Base-by-base conservation (phyloP, 37 sponge, comb jelly and placozoan genomes). In the Eunapius fragilis region DNA sequence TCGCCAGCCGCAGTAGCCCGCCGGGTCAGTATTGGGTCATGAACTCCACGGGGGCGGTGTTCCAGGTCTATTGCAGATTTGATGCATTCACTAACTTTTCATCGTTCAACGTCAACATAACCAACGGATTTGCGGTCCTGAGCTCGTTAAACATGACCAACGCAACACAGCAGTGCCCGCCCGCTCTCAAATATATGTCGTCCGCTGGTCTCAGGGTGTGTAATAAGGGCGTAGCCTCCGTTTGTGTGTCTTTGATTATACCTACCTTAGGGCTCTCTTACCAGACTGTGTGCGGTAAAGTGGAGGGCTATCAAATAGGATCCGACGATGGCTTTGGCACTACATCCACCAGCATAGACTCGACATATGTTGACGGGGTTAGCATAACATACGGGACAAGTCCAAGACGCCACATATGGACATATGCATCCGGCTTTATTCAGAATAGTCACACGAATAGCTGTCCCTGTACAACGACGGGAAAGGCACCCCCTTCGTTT, bases 341-440 rank as follows among this genome's bases (percentile, higher is more conserved):
- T 12, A 2, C 17, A 58, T 58, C 58, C 6, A 58, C 58, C 58
- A 58, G 41, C 14, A 68, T 85, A 28, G 77, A 85, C 25, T 11
- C 31, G 1, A 35, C 25, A 6, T 85, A 69, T 30, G 28, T 85
- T 27, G 77, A 85, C 30, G 85, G 85, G 34, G 85, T 85, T n/a
- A 24, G 28, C 23, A 30, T 85, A 69, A 85, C 77, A 2, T 41
- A 69, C 36, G 77, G 85, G 14, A n/a, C 2, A 11, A 76, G 10
- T 6, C 85, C 77, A 75, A 68, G 85, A 35, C 32, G 19, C 41
- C 41, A 41, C 6, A 12, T 76, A 77, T 77, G 22, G 31, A 45
- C 7, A 26, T 50, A 79, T 23, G n/a, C n/a, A n/a, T n/a, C n/a
- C n/a, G n/a, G n/a, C n/a, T n/a, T n/a, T n/a, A n/a, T n/a, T n/a